These are phyloP conservation scores for Hydropotes inermis DNA, from an alignment of 2,113 vertebrate genomes.

Conservation along the genomic window DNA sequence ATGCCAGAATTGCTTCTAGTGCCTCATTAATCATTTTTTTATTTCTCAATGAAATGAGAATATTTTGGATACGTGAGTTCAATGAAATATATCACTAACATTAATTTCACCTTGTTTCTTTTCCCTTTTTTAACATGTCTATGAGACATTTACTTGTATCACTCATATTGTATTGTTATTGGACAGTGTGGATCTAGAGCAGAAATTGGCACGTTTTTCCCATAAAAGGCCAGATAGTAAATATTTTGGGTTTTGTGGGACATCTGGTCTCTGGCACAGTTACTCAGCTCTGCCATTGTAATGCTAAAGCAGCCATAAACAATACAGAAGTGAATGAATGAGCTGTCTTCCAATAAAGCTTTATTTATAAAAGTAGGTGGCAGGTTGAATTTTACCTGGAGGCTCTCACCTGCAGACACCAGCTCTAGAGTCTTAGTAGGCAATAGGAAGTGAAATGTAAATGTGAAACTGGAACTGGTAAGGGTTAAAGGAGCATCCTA, in stretches of 20 bases:
- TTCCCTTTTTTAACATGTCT: background rate
- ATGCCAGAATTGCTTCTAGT: background rate
- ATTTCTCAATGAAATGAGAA: background rate
- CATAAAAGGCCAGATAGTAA: background rate
- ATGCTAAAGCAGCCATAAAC: background rate
- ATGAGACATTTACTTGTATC: background rate
- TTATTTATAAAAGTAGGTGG: background rate
- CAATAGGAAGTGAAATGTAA: background rate
- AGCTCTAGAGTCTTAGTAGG: background rate
- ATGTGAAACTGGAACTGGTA: background rate
- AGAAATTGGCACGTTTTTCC: background rate
- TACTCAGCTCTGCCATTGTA: background rate
- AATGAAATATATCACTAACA: background rate
- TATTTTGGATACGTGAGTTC: background rate
- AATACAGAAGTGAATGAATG: background rate
- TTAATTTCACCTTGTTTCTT: background rate
- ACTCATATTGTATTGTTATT: background rate
- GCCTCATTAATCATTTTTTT: background rate
- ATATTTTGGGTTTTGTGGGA: background rate
- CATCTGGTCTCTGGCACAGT: background rate
- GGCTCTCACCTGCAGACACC: background rate
- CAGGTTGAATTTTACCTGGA: background rate
- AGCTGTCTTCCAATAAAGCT: background rate
- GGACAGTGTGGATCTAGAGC: background rate
- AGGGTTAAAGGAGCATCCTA: background rate